phyloP scores from a whole-genome alignment of 2,888 invertebrate species.

The Lasioglossum leucozonium region DNA sequence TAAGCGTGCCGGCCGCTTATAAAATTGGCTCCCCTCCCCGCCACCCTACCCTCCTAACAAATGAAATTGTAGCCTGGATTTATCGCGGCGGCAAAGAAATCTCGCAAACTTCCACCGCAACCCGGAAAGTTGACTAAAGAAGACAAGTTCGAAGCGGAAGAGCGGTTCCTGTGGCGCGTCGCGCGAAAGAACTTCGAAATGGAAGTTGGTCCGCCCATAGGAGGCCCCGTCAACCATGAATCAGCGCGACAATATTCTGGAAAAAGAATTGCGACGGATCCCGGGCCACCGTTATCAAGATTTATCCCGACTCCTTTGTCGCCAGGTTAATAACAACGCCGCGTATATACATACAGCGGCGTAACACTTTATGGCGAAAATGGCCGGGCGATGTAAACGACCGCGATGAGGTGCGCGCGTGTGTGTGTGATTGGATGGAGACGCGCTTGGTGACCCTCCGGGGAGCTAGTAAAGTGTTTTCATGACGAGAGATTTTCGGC shows the following conservation, averaged over 20 bases:
- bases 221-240: constrained; percentile 37
- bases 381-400: constrained; percentile 55
- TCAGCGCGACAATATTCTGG: constrained; percentile 34
- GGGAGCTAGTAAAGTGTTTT: constrained; percentile 73
- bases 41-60: no score
- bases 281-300: constrained; percentile 45
- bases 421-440: not conserved
- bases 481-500: constrained; percentile 70
- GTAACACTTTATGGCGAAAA: constrained; percentile 58
- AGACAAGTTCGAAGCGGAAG: constrained; percentile 11
- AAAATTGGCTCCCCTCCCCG: not conserved
- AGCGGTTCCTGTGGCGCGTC: not conserved
- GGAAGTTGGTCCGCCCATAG: not conserved
- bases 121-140: constrained; percentile 1
- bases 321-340: constrained; percentile 48
- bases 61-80: not conserved
- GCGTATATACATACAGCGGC: constrained; percentile 34
- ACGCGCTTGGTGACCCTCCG: constrained; percentile 54
- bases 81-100: constrained; percentile 1
- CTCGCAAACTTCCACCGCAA: not conserved
- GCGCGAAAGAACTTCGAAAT: constrained; percentile 20
- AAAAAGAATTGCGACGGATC: constrained; percentile 38
- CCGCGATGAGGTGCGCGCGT: constrained; percentile 13
- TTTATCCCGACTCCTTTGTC: constrained; percentile 48
- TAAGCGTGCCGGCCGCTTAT: not conserved